Evolutionary conservation across 2,888 invertebrate genomes (phyloP), one percentile per base, ranked within the genome.

Genomic region (Ophioninae sp.): DNA sequence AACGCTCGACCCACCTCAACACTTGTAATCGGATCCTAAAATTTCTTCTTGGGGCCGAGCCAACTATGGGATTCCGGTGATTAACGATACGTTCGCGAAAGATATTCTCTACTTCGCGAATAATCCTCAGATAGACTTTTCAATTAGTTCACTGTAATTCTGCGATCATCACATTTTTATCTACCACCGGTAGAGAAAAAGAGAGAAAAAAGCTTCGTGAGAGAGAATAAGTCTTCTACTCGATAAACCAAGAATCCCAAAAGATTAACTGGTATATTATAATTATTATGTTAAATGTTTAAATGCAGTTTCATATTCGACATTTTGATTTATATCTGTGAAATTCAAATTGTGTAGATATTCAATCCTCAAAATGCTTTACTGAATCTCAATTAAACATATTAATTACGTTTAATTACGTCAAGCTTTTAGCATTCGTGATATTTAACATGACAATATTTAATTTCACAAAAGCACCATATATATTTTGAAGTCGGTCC

Each of bases 11-110:
- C 30, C 44, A 20, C 22, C 63, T 41, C 58, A 65, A 67, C 76
- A 76, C 56, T 67, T n/a, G 63, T 79, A 83, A 76, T 83, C 83
- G 79, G 76, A 76, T 79, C 72, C 41, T 76, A 44, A 73, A 82
- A 83, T 76, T 39, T 63, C 63, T 75, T 67, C 61, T 39, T 73
- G 41, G 51, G 67, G 68, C 76, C 56, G 44, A 67, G 44, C 59
- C 68, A 67, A 67, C 56, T 59, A 83, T 67, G 71, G 68, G 83
- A 63, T 51, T 79, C 72, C 51, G 39, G 65, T 76, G 83, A 83
- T 79, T 83, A 72, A 79, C 76, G 56, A 39, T 63, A 65, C 72
- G 56, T 67, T 73, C 71, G 39, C n/a, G 67, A 59, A 22, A 22
- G 64, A 64, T 30, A 13, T 61, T 58, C 58, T 37, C 5, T 72